Conservation (phyloP, 2,113 vertebrate species). For the Petroica traversi region DNA sequence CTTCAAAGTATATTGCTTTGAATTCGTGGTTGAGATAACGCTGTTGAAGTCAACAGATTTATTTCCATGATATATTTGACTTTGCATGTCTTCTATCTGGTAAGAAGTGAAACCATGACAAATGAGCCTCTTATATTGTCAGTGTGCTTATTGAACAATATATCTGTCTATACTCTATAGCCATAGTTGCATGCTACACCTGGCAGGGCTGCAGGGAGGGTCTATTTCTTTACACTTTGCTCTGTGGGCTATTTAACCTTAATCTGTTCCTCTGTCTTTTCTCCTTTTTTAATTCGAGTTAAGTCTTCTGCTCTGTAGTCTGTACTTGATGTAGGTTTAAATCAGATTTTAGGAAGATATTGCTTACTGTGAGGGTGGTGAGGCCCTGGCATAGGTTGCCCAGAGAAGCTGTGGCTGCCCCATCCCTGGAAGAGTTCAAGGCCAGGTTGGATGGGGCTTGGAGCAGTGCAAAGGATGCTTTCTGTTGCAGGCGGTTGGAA, state of each 20-base stretch:
- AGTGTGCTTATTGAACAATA: background rate
- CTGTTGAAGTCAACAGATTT: background rate
- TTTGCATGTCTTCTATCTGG: slow-evolving; percentile 5
- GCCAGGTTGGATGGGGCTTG: background rate
- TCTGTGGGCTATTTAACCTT: background rate
- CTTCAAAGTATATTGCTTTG: background rate
- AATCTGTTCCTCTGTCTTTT: background rate
- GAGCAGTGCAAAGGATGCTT: background rate
- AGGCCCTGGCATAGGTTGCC: background rate
- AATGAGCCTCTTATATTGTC: background rate
- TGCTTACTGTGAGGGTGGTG: background rate
- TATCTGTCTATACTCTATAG: background rate
- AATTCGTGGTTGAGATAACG: background rate
- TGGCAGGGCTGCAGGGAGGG: background rate
- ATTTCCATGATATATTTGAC: background rate
- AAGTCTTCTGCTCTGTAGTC: background rate
- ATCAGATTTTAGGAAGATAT: background rate
- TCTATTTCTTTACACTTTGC: background rate
- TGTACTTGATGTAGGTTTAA: background rate
- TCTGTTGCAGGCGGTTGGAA: background rate
- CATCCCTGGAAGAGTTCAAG: background rate
- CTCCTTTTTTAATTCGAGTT: background rate
- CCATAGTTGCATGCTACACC: slow-evolving; percentile 41
- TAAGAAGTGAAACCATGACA: background rate
- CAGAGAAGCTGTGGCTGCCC: background rate